Base-by-base conservation (phyloP, 2,797 vertebrate species). In the Melanotaenia pygmaea region DNA sequence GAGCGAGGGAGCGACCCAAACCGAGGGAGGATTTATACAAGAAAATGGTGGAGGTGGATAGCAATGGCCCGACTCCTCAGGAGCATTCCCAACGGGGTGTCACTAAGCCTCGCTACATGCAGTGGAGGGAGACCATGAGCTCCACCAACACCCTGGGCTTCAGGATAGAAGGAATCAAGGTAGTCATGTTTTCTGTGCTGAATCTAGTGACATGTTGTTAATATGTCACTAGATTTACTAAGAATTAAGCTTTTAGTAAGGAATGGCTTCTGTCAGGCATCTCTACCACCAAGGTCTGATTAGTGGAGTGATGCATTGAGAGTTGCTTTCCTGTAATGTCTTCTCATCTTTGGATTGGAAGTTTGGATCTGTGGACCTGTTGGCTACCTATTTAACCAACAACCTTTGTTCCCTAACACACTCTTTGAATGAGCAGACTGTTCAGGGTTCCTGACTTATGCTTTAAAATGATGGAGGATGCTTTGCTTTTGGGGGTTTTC, bases 41-140 rank as follows among this genome's bases (percentile, higher is more conserved):
- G 81, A 99, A 99, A 80, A 99, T 99, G 98, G 88, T 98, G 88
- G 97, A 98, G 45, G 96, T 99, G 89, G 97, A 99, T 90, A 89
- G 93, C 0, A 89, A 93, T 16, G 97, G 97, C 24, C 98, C 98
- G 7, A 98, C 96, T 0, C 85, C 93, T 13, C 94, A 97, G 80
- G 98, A 99, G 74, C 96, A 97, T 1, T 87, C 91, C 3, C 96
- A 97, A 59, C 92, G 85, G 13, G 97, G 95, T 0, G 96, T 99
- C 69, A 98, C 97, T 81, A 99, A 99, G 79, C 97, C 96, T 2
- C 95, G 98, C 43, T 99, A 99, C 92, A 99, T 99, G 98, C 98
- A 99, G 88, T 99, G 98, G 98, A 96, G 98, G 81, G 98, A 99
- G 86, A 97, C 95, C 58, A 94, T 99, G 87, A 99, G 98, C 91